These are phyloP conservation scores for Argopecten irradians DNA, from an alignment of 1,140 invertebrate species.

Conservation along the genomic window DNA sequence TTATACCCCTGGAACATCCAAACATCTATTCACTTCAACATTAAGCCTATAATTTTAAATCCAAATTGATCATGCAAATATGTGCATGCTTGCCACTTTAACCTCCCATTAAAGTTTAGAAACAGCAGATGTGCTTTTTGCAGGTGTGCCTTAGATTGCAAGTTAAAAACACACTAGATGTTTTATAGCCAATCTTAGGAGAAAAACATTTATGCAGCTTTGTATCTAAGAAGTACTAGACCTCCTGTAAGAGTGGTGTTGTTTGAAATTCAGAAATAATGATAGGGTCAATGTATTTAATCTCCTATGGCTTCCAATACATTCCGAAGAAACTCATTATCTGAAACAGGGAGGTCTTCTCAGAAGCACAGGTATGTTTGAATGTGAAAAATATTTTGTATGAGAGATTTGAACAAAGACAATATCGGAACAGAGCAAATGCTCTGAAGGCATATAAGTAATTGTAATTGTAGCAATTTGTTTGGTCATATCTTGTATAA, in stretches of 20 bases:
- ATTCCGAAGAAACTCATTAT: conserved; percentile 11
- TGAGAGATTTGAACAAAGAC: neutral
- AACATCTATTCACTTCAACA: neutral
- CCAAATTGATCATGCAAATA: neutral
- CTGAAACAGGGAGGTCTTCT: neutral
- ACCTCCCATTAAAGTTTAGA: neutral
- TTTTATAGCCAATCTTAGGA: neutral
- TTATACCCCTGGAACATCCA: neutral
- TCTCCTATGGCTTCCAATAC: neutral
- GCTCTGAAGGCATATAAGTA: too few species aligned
- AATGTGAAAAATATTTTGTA: neutral
- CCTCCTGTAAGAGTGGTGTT: neutral
- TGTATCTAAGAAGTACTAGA: neutral
- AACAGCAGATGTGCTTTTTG: neutral
- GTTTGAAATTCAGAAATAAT: neutral
- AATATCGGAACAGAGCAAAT: too few species aligned
- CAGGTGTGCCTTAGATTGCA: neutral
- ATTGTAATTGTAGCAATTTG: too few species aligned
- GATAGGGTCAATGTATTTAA: neutral
- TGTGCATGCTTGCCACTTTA: neutral
- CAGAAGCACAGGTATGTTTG: neutral
- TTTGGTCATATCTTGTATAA: too few species aligned
- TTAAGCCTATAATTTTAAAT: neutral
- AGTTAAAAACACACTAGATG: neutral
- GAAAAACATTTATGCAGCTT: neutral